Evolutionary conservation across 2,113 vertebrate genomes (phyloP), one percentile per base, ranked within the genome.

Genomic region (Panthera leo): DNA sequence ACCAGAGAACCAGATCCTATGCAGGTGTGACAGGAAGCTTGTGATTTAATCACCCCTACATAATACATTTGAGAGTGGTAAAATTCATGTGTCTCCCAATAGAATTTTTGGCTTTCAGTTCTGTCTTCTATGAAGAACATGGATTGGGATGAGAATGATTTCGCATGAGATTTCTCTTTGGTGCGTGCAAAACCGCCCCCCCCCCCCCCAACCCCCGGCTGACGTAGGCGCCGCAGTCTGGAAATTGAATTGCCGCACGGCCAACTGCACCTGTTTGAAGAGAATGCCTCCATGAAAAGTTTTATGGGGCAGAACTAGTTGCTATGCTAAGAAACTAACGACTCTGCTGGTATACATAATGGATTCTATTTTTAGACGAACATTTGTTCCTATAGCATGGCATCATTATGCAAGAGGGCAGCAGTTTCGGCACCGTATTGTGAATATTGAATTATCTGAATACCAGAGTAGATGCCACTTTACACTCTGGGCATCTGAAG

Each of bases 221-320:
- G 67, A 15, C 21, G 75, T 85, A 71, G 34, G 73, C 29, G 34
- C n/a, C 21, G 3, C 23, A 36, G 29, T 88, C 83, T 91, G 89
- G 84, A 83, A 83, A 53, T 78, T 19, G 1, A n/a, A 36, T 15
- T 86, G 61, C 36, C 11, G 90, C 29, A 1, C 39, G n/a, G 93
- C 21, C 10, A 25, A 55, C 80, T 48, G 79, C 95, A 97, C 95
- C 94, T 95, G 70, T 92, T 88, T 85, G 80, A 88, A 97, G 63
- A 63, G 92, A 96, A 91, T 80, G 87, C 90, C 71, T 96, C 70
- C 27, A 0, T 97, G 87, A 90, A 92, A 97, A 98, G 94, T 96
- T 96, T 97, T 94, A 97, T 96, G 96, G 91, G 61, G 85, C 96
- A 96, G 97, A 98, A 97, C 97, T 88, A 93, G 94, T 96, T 97